phyloP scores from a whole-genome alignment of 2,113 vertebrate species.

The Oreochromis tanganicae region DNA sequence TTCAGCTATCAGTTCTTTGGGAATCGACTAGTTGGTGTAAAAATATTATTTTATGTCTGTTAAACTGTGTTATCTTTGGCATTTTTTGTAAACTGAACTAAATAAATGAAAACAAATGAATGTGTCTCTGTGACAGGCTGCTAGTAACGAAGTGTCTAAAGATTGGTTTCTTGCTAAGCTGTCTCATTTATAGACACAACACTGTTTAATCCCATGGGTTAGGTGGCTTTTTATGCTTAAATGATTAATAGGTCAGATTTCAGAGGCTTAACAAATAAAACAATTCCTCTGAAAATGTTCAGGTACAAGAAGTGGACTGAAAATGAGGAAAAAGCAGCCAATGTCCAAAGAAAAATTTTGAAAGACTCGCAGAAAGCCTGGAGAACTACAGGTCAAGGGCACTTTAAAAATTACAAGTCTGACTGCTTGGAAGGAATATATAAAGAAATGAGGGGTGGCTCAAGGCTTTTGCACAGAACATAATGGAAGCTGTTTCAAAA shows the following conservation, averaged over 20 bases:
- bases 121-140: not conserved
- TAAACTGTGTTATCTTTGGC: not conserved
- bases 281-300: not conserved
- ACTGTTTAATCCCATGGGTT: not conserved
- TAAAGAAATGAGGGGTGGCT: not conserved
- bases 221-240: not conserved
- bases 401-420: not conserved
- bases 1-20: not conserved
- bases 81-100: not conserved
- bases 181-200: not conserved
- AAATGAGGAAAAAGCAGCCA: not conserved
- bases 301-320: not conserved
- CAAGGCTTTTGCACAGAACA: not conserved
- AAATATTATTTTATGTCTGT: not conserved
- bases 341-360: not conserved
- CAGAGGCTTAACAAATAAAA: not conserved
- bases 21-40: not conserved
- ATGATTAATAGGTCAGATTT: not conserved
- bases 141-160: not conserved
- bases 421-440: not conserved
- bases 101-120: not conserved
- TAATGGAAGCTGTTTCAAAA: not conserved
- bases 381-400: not conserved
- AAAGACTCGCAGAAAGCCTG: not conserved
- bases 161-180: not conserved